Base-by-base conservation (phyloP, 2,888 invertebrate species). In the Lepidochrysops patricia region DNA sequence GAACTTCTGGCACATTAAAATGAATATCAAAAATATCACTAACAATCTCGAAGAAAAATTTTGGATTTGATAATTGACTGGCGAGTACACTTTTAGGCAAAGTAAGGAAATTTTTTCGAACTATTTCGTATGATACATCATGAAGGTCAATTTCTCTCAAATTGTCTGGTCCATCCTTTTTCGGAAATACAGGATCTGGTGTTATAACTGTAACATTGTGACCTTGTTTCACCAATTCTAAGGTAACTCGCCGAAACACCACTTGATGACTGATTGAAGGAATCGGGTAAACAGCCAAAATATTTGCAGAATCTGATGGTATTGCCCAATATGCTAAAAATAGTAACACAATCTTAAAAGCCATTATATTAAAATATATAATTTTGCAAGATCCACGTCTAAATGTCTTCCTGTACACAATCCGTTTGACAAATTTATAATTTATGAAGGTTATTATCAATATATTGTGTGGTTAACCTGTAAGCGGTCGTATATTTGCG, bases 211-310 rank as follows among this genome's bases (percentile, higher is more conserved):
- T 73, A 0, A 90, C 65, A 57, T 89, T 74, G 59, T 90, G 89
- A 1, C 89, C 90, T 13, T 79, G 70, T 57, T 66, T 75, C 0
- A 75, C 74, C n/a, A 90, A 66, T 35, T 82, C 82, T 1, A 75
- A 70, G 12, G 76, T 75, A 1, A 89, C 61, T 2, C 76, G 71
- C 9, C 78, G 70, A 57, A 76, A 84, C 0, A 80, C 77, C 0
- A 84, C 70, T 68, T 88, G 87, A 62, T 89, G 89, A 60, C 87
- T 89, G 32, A 84, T 76, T 0, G 84, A 82, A 0, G 86, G 78
- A 1, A 71, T 67, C 0, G 85, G 75, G 29, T 80, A 72, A 0
- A 86, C 62, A 0, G 70, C 77, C 7, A 87, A 57, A 43, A 86
- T 85, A 32, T 58, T 58, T 6, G 58, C 58, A 9, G 54, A 12